Base-by-base conservation (phyloP, 2,888 invertebrate genomes). In the Toxonevra muliebris region DNA sequence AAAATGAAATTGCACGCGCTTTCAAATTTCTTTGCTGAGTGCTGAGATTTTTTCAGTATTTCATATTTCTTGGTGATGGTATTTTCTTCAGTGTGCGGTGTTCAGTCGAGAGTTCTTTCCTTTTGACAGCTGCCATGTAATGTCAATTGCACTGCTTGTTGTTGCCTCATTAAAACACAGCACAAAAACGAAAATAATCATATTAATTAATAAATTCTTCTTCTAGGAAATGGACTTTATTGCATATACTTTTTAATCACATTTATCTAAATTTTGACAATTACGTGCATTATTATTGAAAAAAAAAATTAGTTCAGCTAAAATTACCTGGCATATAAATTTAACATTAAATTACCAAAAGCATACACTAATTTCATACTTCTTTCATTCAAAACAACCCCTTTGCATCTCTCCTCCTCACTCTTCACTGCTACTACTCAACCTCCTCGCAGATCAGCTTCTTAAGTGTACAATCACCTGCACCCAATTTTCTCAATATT, bases 401-500 rank as follows among this genome's bases (percentile, higher is more conserved):
- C 30, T 2, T 7, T 1, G 48, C 12, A 5, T 17, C 48, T 13
- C 41, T 42, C 50, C 48, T 58, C 45, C 30, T 30, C 30, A 30
- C 30, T 30, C 30, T 30, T 30, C 13, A 12, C 15, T 48, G 2
- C 43, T 19, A 40, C 70, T 54, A 73, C 63, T 69, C 72, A 53
- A 85, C 80, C 73, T 85, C 84, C 69, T 82, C 79, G 17, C 75
- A 80, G 41, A 85, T 80, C 13, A 84, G 76, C 70, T 81, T 81
- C 72, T 80, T 84, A 0, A 85, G 73, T 20, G 81, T 84, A 64
- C 85, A 85, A 69, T 85, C 85, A 41, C 86, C 85, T 15, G 83
- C 84, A 1, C 82, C 79, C 48, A 85, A 73, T 75, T 83, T 82
- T 58, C 84, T 79, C 48, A 85, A 68, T 2, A 84, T 76, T 42